Evolutionary conservation across 2,797 vertebrate species (phyloP).

Genomic region (Pteropus rufus): DNA sequence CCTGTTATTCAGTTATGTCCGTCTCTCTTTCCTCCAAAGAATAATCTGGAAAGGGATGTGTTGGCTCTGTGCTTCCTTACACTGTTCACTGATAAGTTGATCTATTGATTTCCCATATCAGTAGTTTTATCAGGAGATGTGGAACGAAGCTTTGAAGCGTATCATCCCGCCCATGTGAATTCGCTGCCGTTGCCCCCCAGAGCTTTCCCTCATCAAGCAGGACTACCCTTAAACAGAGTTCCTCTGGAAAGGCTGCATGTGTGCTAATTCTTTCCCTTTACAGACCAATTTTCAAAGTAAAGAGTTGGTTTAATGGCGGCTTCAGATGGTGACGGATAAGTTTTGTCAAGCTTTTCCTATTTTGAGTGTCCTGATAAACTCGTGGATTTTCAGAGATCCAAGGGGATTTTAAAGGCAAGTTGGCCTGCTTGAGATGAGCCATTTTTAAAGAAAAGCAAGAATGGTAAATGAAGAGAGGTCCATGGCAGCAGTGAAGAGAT

Average conservation of each 20-base stretch:
- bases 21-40: neutral
- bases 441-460: constrained; percentile 8
- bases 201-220: neutral
- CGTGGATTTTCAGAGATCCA: neutral
- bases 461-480: neutral
- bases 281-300: constrained; percentile 18
- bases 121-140: neutral
- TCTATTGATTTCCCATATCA: neutral
- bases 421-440: neutral
- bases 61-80: neutral
- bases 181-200: neutral
- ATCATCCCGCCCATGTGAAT: neutral
- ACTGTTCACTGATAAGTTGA: neutral
- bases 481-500: too few species aligned
- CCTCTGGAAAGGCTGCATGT: neutral
- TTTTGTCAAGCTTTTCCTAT: neutral
- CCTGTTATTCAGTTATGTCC: neutral
- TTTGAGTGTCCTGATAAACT: neutral
- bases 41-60: neutral
- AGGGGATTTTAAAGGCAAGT: neutral
- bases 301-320: neutral
- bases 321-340: neutral
- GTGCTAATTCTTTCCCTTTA: neutral
- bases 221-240: neutral
- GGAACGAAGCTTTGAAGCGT: neutral